Conservation (phyloP, 2,888 invertebrate species). For the Rapana venosa region DNA sequence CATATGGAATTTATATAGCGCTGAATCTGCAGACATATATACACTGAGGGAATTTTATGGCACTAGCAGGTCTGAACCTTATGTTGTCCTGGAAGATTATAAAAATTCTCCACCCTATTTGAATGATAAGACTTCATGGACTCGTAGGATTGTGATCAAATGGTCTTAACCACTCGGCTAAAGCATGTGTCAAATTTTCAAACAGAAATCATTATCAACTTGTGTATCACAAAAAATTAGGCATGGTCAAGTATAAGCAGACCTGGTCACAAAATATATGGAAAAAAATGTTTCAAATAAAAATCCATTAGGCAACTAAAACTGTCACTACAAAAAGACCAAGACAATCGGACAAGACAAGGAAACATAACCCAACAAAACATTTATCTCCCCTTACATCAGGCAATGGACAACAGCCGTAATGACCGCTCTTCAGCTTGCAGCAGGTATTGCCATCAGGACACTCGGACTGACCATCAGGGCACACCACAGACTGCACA, state of each 20-base stretch:
- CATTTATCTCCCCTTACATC: not conserved
- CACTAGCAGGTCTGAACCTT: no score
- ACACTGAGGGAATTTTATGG: no score
- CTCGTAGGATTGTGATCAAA: no score
- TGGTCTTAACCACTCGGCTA: no score
- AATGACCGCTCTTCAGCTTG: conserved; percentile 41
- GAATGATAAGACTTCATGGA: no score
- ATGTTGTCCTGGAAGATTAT: no score
- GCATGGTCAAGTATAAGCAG: not conserved
- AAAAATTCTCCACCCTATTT: no score
- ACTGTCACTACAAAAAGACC: not conserved
- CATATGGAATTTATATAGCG: no score
- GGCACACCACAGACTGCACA: conserved; percentile 52
- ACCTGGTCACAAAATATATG: not conserved
- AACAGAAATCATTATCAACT: not conserved
- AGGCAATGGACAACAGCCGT: not conserved
- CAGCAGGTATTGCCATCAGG: conserved; percentile 67
- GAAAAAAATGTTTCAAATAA: not conserved
- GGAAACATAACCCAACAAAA: not conserved
- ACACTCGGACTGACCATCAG: conserved; percentile 54
- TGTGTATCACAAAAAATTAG: not conserved
- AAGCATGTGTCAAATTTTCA: not conserved
- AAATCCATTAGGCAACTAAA: not conserved
- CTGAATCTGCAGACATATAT: no score
- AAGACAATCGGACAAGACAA: not conserved